Evolutionary conservation across 2,113 vertebrate genomes (phyloP).

Genomic region (Osmerus eperlanus): DNA sequence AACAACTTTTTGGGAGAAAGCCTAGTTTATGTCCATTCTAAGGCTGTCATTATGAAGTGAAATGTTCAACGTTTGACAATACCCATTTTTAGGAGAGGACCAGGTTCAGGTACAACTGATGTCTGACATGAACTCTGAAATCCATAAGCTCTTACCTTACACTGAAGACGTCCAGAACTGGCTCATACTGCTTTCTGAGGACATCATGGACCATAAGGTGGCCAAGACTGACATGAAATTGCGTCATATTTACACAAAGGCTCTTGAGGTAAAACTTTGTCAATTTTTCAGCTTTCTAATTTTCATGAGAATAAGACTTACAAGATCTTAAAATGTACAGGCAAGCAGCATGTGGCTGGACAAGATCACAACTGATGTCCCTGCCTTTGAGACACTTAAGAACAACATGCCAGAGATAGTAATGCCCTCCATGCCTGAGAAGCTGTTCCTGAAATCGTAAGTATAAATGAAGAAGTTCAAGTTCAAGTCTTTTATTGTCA

Average conservation of each 20-base stretch:
- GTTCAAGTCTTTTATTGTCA: too few relatives aligned
- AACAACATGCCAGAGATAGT: conserved; percentile 65
- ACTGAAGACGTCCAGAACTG: conserved; percentile 54
- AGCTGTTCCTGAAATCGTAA: conserved; percentile 86
- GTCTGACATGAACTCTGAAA: conserved; percentile 72
- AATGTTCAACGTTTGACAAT: neutral
- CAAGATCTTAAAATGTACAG: conserved; percentile 54
- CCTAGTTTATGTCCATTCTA: neutral
- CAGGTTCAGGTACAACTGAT: conserved; percentile 79
- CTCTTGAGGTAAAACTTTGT: conserved; percentile 72
- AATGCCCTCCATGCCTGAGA: conserved; percentile 79
- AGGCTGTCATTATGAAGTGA: neutral
- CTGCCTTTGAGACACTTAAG: conserved; percentile 71
- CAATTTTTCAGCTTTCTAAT: neutral
- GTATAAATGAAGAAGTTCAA: conserved; percentile 20
- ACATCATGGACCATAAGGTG: conserved; percentile 78
- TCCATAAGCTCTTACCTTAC: conserved; percentile 64
- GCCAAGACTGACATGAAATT: conserved; percentile 85
- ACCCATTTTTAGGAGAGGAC: conserved; percentile 72
- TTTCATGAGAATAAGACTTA: neutral
- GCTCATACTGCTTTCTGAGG: conserved; percentile 51
- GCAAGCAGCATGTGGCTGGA: conserved; percentile 79
- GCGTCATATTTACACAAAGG: conserved; percentile 79
- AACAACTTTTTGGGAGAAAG: neutral
- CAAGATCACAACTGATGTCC: conserved; percentile 67